Evolutionary conservation across 92 coral and sea anemone species (phyloP).

Genomic region (Montipora capitata): DNA sequence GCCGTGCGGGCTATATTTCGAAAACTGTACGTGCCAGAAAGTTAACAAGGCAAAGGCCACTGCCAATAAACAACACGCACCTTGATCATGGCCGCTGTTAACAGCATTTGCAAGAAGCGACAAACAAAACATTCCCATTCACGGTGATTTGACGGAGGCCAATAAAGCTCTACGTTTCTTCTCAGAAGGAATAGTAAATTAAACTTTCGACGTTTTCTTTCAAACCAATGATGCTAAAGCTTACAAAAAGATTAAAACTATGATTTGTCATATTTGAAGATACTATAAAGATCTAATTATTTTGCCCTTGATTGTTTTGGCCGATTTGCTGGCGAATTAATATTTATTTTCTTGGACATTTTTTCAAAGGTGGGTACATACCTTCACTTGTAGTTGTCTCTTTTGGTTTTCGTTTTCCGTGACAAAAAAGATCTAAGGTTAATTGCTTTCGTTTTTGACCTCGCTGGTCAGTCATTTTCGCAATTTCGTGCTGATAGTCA

Average conservation of each 20-base stretch:
- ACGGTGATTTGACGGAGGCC: neutral
- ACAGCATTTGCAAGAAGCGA: conserved; percentile 36
- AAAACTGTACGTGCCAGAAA: neutral
- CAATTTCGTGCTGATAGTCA: too few species aligned
- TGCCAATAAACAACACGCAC: conserved; percentile 23
- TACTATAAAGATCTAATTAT: too few species aligned
- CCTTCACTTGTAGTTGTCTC: conserved; percentile 45
- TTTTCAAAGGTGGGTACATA: conserved; percentile 33
- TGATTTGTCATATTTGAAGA: too few species aligned
- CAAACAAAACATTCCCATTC: conserved; percentile 12
- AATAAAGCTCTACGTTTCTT: conserved; percentile 32
- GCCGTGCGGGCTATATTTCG: neutral
- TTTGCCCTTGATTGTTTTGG: conserved; percentile 33
- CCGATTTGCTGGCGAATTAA: conserved; percentile 43
- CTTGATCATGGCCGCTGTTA: conserved; percentile 28
- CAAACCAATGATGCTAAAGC: conserved; percentile 20
- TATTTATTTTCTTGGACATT: conserved; percentile 34
- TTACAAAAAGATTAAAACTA: conserved; percentile 24
- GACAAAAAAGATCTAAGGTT: conserved; percentile 39
- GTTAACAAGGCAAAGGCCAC: neutral
- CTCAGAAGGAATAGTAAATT: conserved; percentile 24
- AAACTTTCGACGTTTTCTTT: conserved; percentile 23
- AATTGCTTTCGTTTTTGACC: conserved; percentile 42
- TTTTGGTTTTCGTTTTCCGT: conserved; percentile 36
- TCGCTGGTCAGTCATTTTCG: too few species aligned